Evolutionary conservation across 2,888 invertebrate species (phyloP), one percentile per base, ranked within the genome.

Genomic region (Drosophila borborema): DNA sequence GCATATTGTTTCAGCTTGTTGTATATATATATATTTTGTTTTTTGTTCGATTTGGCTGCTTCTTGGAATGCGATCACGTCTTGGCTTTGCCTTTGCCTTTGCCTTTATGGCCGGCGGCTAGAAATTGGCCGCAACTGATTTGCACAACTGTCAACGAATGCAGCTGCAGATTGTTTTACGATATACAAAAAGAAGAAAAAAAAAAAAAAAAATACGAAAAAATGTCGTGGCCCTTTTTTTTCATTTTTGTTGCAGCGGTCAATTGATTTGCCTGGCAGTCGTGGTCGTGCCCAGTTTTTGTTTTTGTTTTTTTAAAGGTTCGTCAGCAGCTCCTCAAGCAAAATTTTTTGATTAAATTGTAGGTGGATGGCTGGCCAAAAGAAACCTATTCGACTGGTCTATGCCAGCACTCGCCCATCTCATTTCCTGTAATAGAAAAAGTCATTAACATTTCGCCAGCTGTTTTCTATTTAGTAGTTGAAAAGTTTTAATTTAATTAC

Each of bases 401-500:
- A 14, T 4, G 14, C 23, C 46, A 8, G 2, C 3, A 7, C 20
- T 3, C 46, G 6, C 6, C 9, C 54, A 36, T 23, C 64, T 58
- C 65, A 85, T 86, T 85, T 85, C 90, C 90, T 85, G 68, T 36
- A 61, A 56, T 64, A 53, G 59, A 66, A 53, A 54, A 73, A 81
- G 72, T 75, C 74, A 86, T 88, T 84, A 89, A 74, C 83, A 88
- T 76, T 84, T 78, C 55, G 62, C 67, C 62, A 71, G 48, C 80
- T 76, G 66, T 69, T 77, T 77, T 78, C 71, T 64, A 78, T 68
- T 72, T 67, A 64, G 67, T 38, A 59, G 74, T 51, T 38, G 31
- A 63, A 55, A 72, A 77, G 55, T 86, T 88, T 82, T 88, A 80
- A 88, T 88, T 90, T 88, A 89, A 85, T 88, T 87, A 61, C 70